phyloP scores from a whole-genome alignment of 2,797 vertebrate genomes.

The Amblyopsis hoosieri region DNA sequence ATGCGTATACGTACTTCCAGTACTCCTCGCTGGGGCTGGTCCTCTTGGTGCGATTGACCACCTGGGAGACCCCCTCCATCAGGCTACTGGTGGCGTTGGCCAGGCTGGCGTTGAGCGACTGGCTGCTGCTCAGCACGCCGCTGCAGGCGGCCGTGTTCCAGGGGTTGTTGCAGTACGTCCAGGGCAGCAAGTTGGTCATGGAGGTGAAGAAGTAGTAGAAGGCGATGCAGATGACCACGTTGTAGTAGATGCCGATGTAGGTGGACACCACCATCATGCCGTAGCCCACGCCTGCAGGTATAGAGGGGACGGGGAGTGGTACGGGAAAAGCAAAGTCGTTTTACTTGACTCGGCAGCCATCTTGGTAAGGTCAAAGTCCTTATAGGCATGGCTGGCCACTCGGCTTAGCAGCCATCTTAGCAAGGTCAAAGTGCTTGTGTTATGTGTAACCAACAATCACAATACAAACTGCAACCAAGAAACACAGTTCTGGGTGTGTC shows the following conservation, averaged over 20 bases:
- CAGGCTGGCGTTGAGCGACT: conserved; percentile 69
- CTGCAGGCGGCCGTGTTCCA: conserved; percentile 92
- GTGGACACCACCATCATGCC: conserved; percentile 99
- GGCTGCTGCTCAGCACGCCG: conserved; percentile 76
- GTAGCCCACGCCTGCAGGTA: conserved; percentile 88
- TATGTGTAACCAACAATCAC: too few relatives aligned
- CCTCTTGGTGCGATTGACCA: conserved; percentile 89
- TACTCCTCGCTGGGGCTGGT: conserved; percentile 98
- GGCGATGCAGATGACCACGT: conserved; percentile 97
- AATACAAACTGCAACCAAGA: too few relatives aligned
- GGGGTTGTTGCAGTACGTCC: conserved; percentile 95
- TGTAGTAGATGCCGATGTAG: conserved; percentile 99
- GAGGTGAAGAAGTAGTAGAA: conserved; percentile 99
- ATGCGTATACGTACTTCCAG: conserved; percentile 87
- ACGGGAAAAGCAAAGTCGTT: not conserved
- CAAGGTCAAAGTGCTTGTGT: too few relatives aligned
- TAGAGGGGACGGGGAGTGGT: not conserved
- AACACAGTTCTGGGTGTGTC: too few relatives aligned
- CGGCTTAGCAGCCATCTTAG: too few relatives aligned
- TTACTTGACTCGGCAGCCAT: too few relatives aligned
- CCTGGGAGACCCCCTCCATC: conserved; percentile 74
- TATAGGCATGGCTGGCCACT: too few relatives aligned
- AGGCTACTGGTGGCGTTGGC: conserved; percentile 52
- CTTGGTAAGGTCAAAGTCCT: too few relatives aligned
- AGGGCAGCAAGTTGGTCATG: conserved; percentile 94